These are phyloP conservation scores for Huso huso DNA, from an alignment of 2,797 vertebrate genomes.

Conservation along the genomic window DNA sequence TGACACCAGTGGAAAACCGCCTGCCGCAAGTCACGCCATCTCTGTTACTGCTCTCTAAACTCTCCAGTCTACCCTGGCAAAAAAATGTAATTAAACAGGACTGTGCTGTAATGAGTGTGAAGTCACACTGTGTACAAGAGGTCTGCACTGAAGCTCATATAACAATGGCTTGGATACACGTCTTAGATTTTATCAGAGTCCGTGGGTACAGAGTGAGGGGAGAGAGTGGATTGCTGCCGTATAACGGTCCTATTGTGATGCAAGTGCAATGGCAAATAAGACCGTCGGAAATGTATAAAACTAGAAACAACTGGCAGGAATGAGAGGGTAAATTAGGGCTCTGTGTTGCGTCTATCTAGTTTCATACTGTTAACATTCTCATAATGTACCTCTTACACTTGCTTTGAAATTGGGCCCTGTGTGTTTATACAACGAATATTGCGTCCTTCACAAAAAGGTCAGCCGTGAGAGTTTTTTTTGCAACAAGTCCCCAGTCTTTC, in stretches of 20 bases:
- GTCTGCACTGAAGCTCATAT: neutral
- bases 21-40: slow-evolving; percentile 21
- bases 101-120: neutral
- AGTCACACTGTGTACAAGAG: neutral
- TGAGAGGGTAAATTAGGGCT: too few species aligned
- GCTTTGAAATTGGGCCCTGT: too few species aligned
- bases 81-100: neutral
- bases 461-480: too few species aligned
- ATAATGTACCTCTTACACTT: too few species aligned
- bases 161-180: slow-evolving; percentile 1
- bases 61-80: slow-evolving; percentile 29
- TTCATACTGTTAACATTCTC: too few species aligned
- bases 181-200: neutral
- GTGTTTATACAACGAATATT: too few species aligned
- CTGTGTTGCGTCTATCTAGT: too few species aligned
- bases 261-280: neutral
- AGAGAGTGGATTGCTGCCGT: neutral
- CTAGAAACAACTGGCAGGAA: too few species aligned
- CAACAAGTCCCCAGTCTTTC: too few species aligned
- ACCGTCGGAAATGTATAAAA: slow-evolving; percentile 31
- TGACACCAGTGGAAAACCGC: slow-evolving; percentile 29
- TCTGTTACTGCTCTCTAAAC: slow-evolving; percentile 24
- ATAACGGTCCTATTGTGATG: neutral
- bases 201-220: neutral
- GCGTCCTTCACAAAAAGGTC: too few species aligned